These are phyloP conservation scores for Athripsodes cinereus DNA, from an alignment of 2,888 invertebrate genomes.

Conservation along the genomic window DNA sequence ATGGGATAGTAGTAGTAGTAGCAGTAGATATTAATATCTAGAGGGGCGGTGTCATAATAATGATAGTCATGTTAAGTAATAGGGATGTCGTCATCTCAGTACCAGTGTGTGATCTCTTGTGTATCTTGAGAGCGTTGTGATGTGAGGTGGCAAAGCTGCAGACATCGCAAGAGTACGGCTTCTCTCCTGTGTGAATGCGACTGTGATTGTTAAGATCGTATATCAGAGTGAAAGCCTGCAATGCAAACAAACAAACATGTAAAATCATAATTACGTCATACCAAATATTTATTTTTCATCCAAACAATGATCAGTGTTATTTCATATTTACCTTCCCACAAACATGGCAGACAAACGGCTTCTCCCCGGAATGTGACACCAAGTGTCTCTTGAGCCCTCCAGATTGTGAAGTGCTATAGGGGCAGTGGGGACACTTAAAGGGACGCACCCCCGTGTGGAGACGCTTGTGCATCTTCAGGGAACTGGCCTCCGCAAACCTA, in stretches of 20 bases:
- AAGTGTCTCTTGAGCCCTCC: conserved; percentile 5
- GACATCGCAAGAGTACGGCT: neutral
- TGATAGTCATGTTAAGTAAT: too few relatives aligned
- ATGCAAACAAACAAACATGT: too few relatives aligned
- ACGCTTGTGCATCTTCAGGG: conserved; percentile 7
- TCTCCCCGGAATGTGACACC: conserved; percentile 6
- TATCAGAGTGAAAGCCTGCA: conserved; percentile 3
- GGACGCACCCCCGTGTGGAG: conserved; percentile 1
- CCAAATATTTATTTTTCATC: too few relatives aligned
- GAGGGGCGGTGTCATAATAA: too few relatives aligned
- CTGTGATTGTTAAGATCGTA: conserved; percentile 4
- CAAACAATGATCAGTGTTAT: too few relatives aligned
- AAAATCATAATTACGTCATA: too few relatives aligned
- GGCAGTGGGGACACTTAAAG: conserved; percentile 5
- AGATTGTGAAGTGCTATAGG: conserved; percentile 5
- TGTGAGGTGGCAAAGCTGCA: conserved; percentile 3
- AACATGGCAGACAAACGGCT: neutral
- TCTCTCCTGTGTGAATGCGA: conserved; percentile 4
- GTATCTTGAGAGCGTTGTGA: conserved; percentile 8
- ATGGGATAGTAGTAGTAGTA: too few relatives aligned
- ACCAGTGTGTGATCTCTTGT: neutral
- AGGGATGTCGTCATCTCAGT: too few relatives aligned
- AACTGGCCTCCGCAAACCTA: conserved; percentile 4
- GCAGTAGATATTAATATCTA: too few relatives aligned
- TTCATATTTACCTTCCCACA: conserved; percentile 1